Conservation (phyloP, 1,140 invertebrate species). For the Drepana arcuata region DNA sequence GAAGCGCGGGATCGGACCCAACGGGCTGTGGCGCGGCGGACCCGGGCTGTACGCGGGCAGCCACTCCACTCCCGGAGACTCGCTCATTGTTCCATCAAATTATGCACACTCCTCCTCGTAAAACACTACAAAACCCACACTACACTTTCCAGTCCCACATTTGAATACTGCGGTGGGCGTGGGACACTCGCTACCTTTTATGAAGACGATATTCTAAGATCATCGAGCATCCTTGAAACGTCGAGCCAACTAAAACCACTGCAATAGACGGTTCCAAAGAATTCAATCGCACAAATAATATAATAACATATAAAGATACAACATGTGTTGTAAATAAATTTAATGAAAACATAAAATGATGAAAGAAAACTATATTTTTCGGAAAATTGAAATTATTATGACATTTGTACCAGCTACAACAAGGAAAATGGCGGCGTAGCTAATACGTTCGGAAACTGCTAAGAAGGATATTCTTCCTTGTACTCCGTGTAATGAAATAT, state of each 20-base stretch:
- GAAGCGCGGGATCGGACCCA: conserved; percentile 59
- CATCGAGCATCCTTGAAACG: conserved; percentile 62
- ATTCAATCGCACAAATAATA: conserved; percentile 7
- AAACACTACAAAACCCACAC: conserved; percentile 4
- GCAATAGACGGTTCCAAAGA: conserved; percentile 2
- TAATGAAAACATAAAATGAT: conserved; percentile 10
- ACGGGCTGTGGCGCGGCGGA: conserved; percentile 59
- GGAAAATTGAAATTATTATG: conserved; percentile 66
- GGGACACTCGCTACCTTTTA: conserved; percentile 55
- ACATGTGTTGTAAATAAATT: conserved; percentile 8
- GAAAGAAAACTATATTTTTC: conserved; percentile 53
- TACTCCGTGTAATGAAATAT: too few relatives aligned
- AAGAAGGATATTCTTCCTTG: too few relatives aligned
- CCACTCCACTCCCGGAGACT: conserved; percentile 65
- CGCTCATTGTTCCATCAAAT: conserved; percentile 60
- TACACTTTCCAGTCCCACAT: conserved; percentile 8
- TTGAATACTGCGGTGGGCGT: conserved; percentile 35
- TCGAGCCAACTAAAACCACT: conserved; percentile 26
- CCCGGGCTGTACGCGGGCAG: conserved; percentile 64
- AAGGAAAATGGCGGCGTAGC: conserved; percentile 65
- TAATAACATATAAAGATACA: conserved; percentile 32
- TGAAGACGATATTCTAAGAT: conserved; percentile 57
- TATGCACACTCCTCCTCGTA: neutral
- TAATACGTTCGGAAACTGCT: conserved; percentile 15
- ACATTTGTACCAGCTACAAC: conserved; percentile 70